A percentile compares a stretch with the other conserved stretches of the same genome.
Evolutionary conservation across 2,888 invertebrate species (phyloP).

Genomic region (Gonocerus acuteangulatus): DNA sequence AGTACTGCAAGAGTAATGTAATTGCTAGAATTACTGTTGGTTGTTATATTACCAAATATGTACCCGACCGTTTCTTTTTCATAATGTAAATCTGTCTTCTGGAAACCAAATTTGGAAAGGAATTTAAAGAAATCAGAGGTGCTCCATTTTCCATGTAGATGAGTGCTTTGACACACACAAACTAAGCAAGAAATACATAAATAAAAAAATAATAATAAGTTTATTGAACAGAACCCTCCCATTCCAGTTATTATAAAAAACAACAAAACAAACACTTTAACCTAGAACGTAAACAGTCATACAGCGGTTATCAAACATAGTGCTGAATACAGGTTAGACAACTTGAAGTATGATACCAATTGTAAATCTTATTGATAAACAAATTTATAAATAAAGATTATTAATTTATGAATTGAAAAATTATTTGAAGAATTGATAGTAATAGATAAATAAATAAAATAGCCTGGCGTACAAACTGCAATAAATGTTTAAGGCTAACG

Average conservation of each 20-base stretch:
- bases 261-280: too few relatives aligned
- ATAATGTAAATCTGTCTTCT: constrained; percentile 83
- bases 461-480: too few relatives aligned
- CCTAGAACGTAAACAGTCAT: too few relatives aligned
- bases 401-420: too few relatives aligned
- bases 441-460: too few relatives aligned
- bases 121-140: constrained; percentile 79
- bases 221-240: neutral
- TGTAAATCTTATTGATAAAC: too few relatives aligned
- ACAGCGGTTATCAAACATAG: too few relatives aligned
- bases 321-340: too few relatives aligned
- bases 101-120: constrained; percentile 90
- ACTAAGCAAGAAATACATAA: neutral
- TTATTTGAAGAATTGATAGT: too few relatives aligned
- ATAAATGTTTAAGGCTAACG: too few relatives aligned
- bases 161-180: constrained; percentile 40
- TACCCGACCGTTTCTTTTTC: constrained; percentile 84
- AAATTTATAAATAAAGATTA: too few relatives aligned
- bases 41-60: constrained; percentile 91
- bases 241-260: neutral
- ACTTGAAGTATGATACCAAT: too few relatives aligned
- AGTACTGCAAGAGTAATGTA: constrained; percentile 81
- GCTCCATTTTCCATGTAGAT: constrained; percentile 57
- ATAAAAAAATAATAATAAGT: neutral
- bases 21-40: constrained; percentile 55